These are phyloP conservation scores for Hybos culiciformis DNA, from an alignment of 2,888 invertebrate species.

Conservation along the genomic window DNA sequence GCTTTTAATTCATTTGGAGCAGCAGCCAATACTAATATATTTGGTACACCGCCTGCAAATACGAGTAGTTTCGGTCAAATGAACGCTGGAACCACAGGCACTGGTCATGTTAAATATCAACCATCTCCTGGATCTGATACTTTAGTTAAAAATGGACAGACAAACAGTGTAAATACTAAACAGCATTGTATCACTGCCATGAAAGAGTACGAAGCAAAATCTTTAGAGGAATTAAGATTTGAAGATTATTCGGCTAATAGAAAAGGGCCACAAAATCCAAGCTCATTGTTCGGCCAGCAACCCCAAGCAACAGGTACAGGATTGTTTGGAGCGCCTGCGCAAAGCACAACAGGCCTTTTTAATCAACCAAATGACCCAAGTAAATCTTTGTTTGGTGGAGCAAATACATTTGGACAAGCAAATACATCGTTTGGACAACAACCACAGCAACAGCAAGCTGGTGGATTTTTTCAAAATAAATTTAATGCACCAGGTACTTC, in stretches of 20 bases:
- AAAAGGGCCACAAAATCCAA: constrained; percentile 51
- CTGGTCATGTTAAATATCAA: constrained; percentile 65
- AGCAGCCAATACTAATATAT: constrained; percentile 38
- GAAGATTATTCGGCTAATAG: constrained; percentile 88
- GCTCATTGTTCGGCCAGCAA: constrained; percentile 41
- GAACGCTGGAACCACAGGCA: constrained; percentile 40
- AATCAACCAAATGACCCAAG: constrained; percentile 40
- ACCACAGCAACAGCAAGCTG: constrained; percentile 42
- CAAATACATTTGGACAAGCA: constrained; percentile 36
- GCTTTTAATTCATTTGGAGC: constrained; percentile 51
- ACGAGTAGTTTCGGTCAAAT: constrained; percentile 27
- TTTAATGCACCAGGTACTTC: constrained; percentile 39
- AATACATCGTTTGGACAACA: constrained; percentile 38
- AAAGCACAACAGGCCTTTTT: constrained; percentile 39
- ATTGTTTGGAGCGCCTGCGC: constrained; percentile 39
- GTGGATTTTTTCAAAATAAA: constrained; percentile 53
- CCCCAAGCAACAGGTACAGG: constrained; percentile 26
- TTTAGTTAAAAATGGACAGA: constrained; percentile 74
- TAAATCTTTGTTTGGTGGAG: constrained; percentile 40
- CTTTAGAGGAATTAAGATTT: constrained; percentile 81
- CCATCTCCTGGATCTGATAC: constrained; percentile 82
- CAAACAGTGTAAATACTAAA: constrained; percentile 77
- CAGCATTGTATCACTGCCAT: constrained; percentile 97
- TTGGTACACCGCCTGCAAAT: constrained; percentile 38
- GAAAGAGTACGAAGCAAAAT: constrained; percentile 95